A percentile compares a stretch with the other conserved stretches of the same genome.
These are phyloP conservation scores for Phlogophora meticulosa DNA, from an alignment of 2,888 invertebrate genomes.

Conservation along the genomic window DNA sequence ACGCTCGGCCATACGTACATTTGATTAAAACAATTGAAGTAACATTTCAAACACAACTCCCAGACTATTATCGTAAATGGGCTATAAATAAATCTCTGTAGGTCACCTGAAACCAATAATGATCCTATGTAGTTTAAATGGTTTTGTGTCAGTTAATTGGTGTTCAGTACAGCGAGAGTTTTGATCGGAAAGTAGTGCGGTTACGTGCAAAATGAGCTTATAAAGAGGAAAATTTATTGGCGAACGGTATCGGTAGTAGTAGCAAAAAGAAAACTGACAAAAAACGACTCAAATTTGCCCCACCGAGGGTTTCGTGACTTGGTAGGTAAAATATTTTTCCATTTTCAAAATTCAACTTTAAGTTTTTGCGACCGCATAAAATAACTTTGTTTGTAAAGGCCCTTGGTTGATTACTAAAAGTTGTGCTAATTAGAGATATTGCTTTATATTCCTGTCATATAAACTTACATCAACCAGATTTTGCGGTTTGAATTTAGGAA, in stretches of 20 bases:
- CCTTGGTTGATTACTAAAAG: no score
- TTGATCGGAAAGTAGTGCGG: slow-evolving; percentile 45
- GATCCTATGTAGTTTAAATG: slow-evolving; percentile 58
- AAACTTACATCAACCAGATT: no score
- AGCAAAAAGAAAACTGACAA: background rate
- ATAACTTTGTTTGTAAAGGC: no score
- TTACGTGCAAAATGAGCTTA: slow-evolving; percentile 29
- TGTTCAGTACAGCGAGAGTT: slow-evolving; percentile 35
- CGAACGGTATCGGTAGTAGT: background rate
- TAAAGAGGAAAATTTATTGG: slow-evolving; percentile 6
- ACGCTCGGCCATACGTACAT: no score
- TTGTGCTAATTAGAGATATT: no score
- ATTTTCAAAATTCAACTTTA: no score
- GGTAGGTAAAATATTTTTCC: no score
- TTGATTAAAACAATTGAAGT: background rate
- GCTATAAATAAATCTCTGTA: slow-evolving; percentile 65
- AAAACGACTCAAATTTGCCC: no score
- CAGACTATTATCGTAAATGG: slow-evolving; percentile 57
- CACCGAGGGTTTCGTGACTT: no score
- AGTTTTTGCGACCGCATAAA: no score
- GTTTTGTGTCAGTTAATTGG: slow-evolving; percentile 58
- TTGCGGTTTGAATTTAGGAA: no score
- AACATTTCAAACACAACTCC: background rate
- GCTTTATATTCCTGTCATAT: no score
- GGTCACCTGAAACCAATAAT: slow-evolving; percentile 60